Evolutionary conservation across 2,888 invertebrate species (phyloP).

Genomic region (Pterostichus niger): DNA sequence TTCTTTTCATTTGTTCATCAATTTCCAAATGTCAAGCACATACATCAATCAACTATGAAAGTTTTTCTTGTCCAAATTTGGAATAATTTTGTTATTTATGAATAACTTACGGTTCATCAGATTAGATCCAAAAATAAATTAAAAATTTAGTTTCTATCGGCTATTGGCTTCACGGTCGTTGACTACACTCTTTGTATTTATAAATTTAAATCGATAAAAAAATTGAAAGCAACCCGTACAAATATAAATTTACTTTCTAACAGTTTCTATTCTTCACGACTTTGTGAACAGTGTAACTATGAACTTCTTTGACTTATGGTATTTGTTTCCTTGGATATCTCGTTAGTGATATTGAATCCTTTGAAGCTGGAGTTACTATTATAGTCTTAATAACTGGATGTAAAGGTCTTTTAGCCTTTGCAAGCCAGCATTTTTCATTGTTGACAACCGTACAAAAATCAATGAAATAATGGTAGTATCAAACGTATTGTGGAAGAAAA

Average conservation of each 20-base stretch:
- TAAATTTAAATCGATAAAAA: constrained; percentile 54
- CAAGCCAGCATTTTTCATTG: background rate
- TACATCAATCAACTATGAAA: background rate
- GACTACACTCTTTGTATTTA: constrained; percentile 32
- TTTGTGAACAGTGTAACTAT: constrained; percentile 37
- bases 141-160: constrained; percentile 19
- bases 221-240: constrained; percentile 46
- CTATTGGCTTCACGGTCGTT: constrained; percentile 48
- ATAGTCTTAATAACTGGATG: background rate
- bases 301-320: constrained; percentile 47
- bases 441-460: background rate
- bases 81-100: background rate
- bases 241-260: constrained; percentile 60
- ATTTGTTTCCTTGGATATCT: constrained; percentile 27
- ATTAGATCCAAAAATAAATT: constrained; percentile 17
- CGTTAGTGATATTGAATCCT: background rate
- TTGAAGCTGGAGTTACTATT: background rate
- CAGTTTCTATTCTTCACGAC: constrained; percentile 48
- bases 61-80: background rate
- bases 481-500: background rate
- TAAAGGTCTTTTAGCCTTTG: background rate
- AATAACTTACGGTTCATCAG: constrained; percentile 4
- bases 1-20: no score
- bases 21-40: no score
- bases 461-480: no score